Conservation (phyloP, 2,797 vertebrate species). For the Spatula clypeata region DNA sequence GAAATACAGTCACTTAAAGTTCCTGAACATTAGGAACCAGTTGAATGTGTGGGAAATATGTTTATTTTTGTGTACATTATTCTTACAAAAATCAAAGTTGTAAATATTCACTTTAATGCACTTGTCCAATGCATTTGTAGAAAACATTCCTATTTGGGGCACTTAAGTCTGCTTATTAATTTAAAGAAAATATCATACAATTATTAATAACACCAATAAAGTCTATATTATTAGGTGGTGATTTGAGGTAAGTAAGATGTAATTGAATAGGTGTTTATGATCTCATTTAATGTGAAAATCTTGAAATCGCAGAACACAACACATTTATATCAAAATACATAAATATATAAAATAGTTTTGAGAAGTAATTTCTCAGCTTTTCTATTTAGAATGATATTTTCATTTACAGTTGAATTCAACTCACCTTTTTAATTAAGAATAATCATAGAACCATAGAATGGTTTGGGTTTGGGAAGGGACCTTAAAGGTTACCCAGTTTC, state of each 20-base stretch:
- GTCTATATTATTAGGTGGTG: not conserved
- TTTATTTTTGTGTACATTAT: not conserved
- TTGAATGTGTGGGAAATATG: fast-evolving
- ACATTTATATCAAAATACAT: not conserved
- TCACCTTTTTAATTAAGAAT: not conserved
- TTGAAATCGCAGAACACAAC: not conserved
- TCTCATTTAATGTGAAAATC: not conserved
- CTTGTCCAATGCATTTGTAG: not conserved
- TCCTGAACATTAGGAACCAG: not conserved
- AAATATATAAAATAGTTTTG: not conserved
- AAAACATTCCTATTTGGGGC: not conserved
- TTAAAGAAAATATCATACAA: not conserved
- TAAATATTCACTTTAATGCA: not conserved
- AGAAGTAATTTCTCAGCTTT: not conserved
- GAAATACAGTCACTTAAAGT: not conserved
- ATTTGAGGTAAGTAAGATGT: not conserved
- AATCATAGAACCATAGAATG: fast-evolving
- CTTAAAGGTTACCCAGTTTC: not conserved
- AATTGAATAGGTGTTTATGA: not conserved
- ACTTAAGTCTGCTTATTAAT: not conserved
- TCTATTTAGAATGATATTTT: not conserved
- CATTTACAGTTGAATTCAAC: not conserved
- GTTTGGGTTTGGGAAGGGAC: not conserved
- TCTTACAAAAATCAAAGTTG: not conserved
- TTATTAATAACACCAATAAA: not conserved